Conservation (phyloP, 2,888 invertebrate genomes). For the Drosophila yooni region DNA sequence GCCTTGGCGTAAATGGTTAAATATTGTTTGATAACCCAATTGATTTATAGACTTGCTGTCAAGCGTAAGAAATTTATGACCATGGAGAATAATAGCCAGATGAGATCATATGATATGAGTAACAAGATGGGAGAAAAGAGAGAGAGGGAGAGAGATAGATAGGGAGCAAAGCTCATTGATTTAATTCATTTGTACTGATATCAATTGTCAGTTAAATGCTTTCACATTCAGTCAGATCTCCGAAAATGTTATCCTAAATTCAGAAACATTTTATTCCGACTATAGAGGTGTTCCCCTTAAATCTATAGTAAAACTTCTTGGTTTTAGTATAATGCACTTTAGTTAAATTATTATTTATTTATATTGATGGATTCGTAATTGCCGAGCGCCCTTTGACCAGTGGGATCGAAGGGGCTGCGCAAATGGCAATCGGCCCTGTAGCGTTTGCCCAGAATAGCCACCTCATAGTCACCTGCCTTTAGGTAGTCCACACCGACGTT, state of each 20-base stretch:
- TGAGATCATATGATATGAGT: neutral
- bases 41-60: conserved; percentile 5
- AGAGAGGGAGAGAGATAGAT: neutral
- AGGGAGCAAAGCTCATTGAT: neutral
- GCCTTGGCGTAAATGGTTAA: conserved; percentile 11
- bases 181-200: neutral
- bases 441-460: conserved; percentile 92
- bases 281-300: neutral
- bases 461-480: conserved; percentile 90
- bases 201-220: neutral
- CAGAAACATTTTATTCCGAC: neutral
- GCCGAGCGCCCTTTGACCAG: conserved; percentile 90
- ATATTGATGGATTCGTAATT: conserved; percentile 85
- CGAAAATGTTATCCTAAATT: neutral
- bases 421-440: conserved; percentile 90
- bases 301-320: neutral
- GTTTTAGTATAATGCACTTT: neutral
- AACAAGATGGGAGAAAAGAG: neutral
- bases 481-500: conserved; percentile 89
- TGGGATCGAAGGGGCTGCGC: conserved; percentile 93
- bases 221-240: neutral
- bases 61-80: neutral
- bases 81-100: neutral
- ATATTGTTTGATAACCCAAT: conserved; percentile 2
- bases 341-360: conserved; percentile 4